Evolutionary conservation across 1,140 invertebrate genomes (phyloP), one percentile per base, ranked within the genome.

Genomic region (Dendrolimus punctatus): DNA sequence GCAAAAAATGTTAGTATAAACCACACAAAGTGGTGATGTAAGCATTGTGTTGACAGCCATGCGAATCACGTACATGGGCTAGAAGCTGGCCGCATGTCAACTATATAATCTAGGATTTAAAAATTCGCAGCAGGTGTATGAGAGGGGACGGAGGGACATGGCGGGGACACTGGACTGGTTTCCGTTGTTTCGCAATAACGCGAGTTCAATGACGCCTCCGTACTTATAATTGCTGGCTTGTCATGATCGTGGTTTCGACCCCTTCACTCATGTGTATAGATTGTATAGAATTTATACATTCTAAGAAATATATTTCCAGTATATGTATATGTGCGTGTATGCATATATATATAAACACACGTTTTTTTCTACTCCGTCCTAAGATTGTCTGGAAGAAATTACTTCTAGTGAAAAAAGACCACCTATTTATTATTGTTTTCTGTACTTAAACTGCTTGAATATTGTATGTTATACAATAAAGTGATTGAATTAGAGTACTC

Each of bases 171-270:
- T 76, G 80, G 76, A 81, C 79, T 81, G 73, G 80, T 85, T 85
- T 85, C 82, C 82, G 82, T 80, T 85, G 80, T 85, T 85, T 85
- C 80, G 82, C 82, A 85, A 85, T 81, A 85, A 76, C 73, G 70
- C 63, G 77, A 71, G 82, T 85, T 85, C 82, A 85, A 73, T 80
- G 81, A 84, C 82, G 80, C 77, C 77, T 79, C 72, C 61, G 62
- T 68, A 72, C 69, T 80, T 79, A 79, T 77, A 80, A 83, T 83
- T 80, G 76, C 67, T 69, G 73, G 70, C 76, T 71, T 85, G 78
- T 79, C 78, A 78, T 72, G 73, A 58, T 57, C 66, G 61, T 66
- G 68, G 71, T 70, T 68, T 70, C 68, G 73, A 61, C 76, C 71
- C 73, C 72, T 76, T 76, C 71, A 76, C 71, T 73, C 67, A 57